Base-by-base conservation (phyloP, 2,113 vertebrate species). In the Indri indri region DNA sequence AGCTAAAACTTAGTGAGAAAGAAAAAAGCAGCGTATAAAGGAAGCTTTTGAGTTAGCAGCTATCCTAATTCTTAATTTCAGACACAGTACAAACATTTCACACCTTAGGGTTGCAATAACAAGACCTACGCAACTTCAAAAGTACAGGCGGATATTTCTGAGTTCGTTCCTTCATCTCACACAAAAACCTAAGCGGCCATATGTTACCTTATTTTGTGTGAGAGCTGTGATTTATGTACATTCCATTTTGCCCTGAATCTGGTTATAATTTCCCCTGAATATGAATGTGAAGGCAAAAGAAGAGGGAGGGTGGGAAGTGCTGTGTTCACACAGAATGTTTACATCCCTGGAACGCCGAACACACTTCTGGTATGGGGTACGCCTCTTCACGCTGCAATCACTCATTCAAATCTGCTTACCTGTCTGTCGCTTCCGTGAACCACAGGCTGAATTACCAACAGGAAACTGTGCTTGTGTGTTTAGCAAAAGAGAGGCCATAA, bases 11-110 rank as follows among this genome's bases (percentile, higher is more conserved):
- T 98, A 97, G 97, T 90, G 85, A 87, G 93, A 95, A 97, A 96
- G 92, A 87, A 93, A 95, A 89, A 95, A 13, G 65, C 66, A 76
- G 96, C 76, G 70, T 77, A 94, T 93, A 92, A 98, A 98, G 97
- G 93, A 98, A 98, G 97, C 82, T 97, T 96, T 97, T 98, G 96
- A 98, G 98, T 97, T 97, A 93, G 95, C 95, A 95, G 90, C 93
- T 96, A 95, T 89, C 93, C 93, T 95, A 80, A 77, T 96, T 83
- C 92, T 96, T 97, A 87, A 95, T 86, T 97, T 97, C 90, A 96
- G 97, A 95, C 61, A 91, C 88, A 82, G 45, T 52, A 91, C 94
- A 95, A 97, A 96, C 47, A 94, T 91, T 97, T 96, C 94, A 97
- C 97, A 97, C 97, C 66, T 97, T 90, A 52, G 0, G 66, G 85